Evolutionary conservation across 2,888 invertebrate genomes (phyloP), one percentile per base, ranked within the genome.

Genomic region (Colletes collaris): DNA sequence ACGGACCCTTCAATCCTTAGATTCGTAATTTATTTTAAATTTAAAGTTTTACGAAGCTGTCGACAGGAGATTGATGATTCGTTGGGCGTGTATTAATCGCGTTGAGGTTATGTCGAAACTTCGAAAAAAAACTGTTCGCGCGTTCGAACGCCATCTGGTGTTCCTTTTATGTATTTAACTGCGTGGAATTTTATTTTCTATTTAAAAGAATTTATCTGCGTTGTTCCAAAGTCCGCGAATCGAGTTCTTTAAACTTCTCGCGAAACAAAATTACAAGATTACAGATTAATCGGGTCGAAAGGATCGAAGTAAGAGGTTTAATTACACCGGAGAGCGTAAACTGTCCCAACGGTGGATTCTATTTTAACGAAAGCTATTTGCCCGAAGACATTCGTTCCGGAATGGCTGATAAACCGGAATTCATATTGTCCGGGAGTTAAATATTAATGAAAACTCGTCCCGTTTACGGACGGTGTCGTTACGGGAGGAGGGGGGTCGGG

Each of bases 281-380:
- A 50, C 8, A 44, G 56, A 27, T 27, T 27, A 27, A 27, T 27
- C 27, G 27, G 27, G 27, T 1, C 27, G 27, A 27, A 27, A 27
- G 27, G 27, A 27, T 27, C 27, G 27, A 27, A 27, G 27, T 27
- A 27, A 52, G 16, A 10, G 35, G 53, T 52, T 67, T 52, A 50
- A 76, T 74, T 58, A 44, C 62, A 52, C 52, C 60, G 66, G 27
- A 49, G 55, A 58, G 56, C 56, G 50, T 13, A 56, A 63, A 67
- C 52, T 52, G 52, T 13, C 46, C 63, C 58, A 52, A 63, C 63
- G 7, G 8, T 27, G 67, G 52, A 67, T 52, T 11, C 10, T 35
- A 10, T n/a, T 59, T 62, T 63, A 67, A 75, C 53, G 35, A 16
- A 10, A 53, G 13, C 40, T 5, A 63, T 67, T 67, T 63, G 5